Evolutionary conservation across 2,797 vertebrate genomes (phyloP).

Genomic region (Sparus aurata): DNA sequence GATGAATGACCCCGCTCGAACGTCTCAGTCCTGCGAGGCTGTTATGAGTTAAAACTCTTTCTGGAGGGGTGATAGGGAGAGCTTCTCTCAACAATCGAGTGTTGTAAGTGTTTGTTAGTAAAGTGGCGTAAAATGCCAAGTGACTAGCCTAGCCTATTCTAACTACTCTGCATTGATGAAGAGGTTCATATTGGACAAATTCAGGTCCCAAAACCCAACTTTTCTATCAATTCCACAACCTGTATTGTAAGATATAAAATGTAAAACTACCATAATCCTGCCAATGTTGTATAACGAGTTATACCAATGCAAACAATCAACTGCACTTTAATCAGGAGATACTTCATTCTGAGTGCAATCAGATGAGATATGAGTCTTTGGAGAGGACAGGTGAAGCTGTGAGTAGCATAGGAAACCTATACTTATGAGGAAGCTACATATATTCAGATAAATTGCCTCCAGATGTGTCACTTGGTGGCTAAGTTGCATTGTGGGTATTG

Average conservation of each 20-base stretch:
- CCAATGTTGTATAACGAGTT: not conserved
- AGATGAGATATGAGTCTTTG: too few species aligned
- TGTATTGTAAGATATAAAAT: not conserved
- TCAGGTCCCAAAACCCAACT: not conserved
- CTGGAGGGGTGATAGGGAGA: not conserved
- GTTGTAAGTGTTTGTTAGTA: not conserved
- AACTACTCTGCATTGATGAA: not conserved
- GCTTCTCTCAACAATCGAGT: not conserved
- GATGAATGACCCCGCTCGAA: constrained; percentile 34
- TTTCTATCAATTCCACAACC: not conserved
- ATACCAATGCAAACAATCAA: too few species aligned
- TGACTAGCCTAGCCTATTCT: not conserved
- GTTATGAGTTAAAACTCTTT: constrained; percentile 16
- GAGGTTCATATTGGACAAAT: not conserved
- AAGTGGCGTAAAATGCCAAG: too few species aligned
- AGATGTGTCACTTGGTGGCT: too few species aligned
- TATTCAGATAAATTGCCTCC: too few species aligned
- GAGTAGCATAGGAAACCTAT: too few species aligned
- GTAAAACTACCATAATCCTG: not conserved
- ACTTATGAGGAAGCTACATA: too few species aligned
- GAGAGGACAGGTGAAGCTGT: too few species aligned
- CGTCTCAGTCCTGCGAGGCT: constrained; percentile 5
- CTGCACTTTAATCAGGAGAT: too few species aligned
- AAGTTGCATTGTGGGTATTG: too few species aligned
- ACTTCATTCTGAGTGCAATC: too few species aligned